Conservation (phyloP, 1,140 invertebrate genomes). For the Hydropsyche tenuis region DNA sequence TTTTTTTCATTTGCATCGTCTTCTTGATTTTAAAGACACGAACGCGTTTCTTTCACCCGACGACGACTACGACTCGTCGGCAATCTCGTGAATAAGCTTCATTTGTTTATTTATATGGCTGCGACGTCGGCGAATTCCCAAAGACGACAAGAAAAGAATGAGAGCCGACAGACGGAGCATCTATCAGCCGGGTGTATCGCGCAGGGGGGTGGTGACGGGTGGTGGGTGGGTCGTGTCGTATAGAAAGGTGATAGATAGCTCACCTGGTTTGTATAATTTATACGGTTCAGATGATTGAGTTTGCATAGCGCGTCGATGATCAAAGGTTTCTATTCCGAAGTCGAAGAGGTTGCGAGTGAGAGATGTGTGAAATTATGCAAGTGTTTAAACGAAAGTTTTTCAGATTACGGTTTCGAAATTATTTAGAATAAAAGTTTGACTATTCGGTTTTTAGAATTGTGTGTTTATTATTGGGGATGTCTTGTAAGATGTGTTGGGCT, state of each 20-base stretch:
- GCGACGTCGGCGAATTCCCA: slow-evolving; percentile 12
- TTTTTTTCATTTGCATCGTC: slow-evolving; percentile 3
- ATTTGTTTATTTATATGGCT: slow-evolving; percentile 26
- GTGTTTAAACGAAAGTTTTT: too few relatives aligned
- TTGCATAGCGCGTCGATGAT: slow-evolving; percentile 50
- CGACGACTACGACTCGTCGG: background rate
- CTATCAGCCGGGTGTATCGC: background rate
- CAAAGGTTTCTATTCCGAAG: slow-evolving; percentile 30
- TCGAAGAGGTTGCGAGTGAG: too few relatives aligned
- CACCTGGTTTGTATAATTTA: slow-evolving; percentile 42
- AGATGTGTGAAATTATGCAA: too few relatives aligned
- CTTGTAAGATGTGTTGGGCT: too few relatives aligned
- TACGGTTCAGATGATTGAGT: slow-evolving; percentile 49
- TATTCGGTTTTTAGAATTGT: too few relatives aligned
- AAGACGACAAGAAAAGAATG: slow-evolving; percentile 15
- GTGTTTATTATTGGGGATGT: too few relatives aligned
- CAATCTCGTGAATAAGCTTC: slow-evolving; percentile 20
- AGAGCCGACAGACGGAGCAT: slow-evolving; percentile 4
- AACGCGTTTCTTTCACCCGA: background rate
- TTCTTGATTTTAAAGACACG: slow-evolving; percentile 17
- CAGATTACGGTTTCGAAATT: too few relatives aligned
- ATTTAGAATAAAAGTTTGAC: too few relatives aligned
- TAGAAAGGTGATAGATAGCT: background rate
- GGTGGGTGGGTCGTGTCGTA: too few relatives aligned
- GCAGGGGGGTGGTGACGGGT: too few relatives aligned